Base-by-base conservation (phyloP, 2,113 vertebrate species). In the Empidonax traillii region DNA sequence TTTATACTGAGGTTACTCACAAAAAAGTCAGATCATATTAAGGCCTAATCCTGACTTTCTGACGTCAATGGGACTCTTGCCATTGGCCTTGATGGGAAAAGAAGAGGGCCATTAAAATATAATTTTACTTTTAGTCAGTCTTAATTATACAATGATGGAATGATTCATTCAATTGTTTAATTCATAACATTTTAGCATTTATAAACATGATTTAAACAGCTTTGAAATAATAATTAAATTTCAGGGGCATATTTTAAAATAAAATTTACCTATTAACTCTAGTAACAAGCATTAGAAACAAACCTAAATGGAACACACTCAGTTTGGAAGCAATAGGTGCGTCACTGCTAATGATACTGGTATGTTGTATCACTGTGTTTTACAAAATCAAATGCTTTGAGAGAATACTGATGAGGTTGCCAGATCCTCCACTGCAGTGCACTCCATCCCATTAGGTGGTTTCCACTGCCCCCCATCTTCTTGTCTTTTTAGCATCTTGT, bases 111-210 rank as follows among this genome's bases (percentile, higher is more conserved):
- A 96, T 96, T 97, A 97, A 94, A 97, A 94, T 68, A 65, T 81
- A 92, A 96, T 96, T 97, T 97, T 95, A 94, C 67, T 94, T 96
- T 85, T 75, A 95, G 96, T 95, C 94, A 94, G 63, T 92, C 87
- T 93, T 96, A 94, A 97, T 93, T 85, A 96, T 49, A 85, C 76
- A 80, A 53, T 85, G 68, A 92, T 81, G 67, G 87, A 91, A 97
- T 96, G 96, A 97, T 92, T 97, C 63, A 97, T 89, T 94, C 87
- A 94, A 89, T 93, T 93, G 86, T 95, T 94, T 67, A 63, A 93
- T 97, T 97, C 51, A 37, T 96, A 95, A 94, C 77, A 90, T 96
- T 93, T 95, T 90, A 96, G 92, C 61, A 93, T 95, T 95, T 93
- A 85, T 83, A 97, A 96, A 95, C 79, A 79, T 69, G 69, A 95